A percentile compares a stretch with the other conserved stretches of the same genome.
Evolutionary conservation across 1,140 invertebrate genomes (phyloP).

Genomic region (Drosophila sechellia): DNA sequence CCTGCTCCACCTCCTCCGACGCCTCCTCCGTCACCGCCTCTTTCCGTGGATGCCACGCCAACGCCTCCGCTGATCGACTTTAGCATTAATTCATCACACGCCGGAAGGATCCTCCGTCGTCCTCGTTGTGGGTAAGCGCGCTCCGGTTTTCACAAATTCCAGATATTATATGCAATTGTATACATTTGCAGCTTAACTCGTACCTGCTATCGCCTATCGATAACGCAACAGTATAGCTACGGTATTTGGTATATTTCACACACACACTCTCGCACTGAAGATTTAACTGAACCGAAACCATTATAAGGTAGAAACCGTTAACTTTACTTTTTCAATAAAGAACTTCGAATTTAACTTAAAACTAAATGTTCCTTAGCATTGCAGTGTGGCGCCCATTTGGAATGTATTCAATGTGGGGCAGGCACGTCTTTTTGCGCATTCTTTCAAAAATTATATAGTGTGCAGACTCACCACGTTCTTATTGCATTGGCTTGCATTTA

Average conservation of each 20-base stretch:
- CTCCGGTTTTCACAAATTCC: constrained; percentile 7
- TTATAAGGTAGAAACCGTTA: no score
- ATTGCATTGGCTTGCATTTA: no score
- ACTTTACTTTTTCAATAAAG: no score
- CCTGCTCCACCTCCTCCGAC: constrained; percentile 15
- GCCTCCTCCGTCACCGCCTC: constrained; percentile 40
- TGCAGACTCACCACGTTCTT: no score
- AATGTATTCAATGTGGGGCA: no score
- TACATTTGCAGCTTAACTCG: background rate
- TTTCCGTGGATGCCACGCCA: constrained; percentile 56
- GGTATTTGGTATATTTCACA: background rate
- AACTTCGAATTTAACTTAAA: no score
- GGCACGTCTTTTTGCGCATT: no score
- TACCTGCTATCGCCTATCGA: background rate
- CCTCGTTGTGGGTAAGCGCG: background rate
- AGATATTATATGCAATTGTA: background rate
- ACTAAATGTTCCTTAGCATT: no score
- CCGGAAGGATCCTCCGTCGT: constrained; percentile 30
- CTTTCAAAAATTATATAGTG: no score
- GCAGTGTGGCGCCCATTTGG: no score
- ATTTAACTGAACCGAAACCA: no score
- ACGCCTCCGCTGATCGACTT: constrained; percentile 76
- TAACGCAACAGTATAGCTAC: background rate
- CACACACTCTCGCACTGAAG: no score
- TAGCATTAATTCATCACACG: constrained; percentile 83